Evolutionary conservation across 2,113 vertebrate genomes (phyloP), one percentile per base, ranked within the genome.

Genomic region (Vidua chalybeata): DNA sequence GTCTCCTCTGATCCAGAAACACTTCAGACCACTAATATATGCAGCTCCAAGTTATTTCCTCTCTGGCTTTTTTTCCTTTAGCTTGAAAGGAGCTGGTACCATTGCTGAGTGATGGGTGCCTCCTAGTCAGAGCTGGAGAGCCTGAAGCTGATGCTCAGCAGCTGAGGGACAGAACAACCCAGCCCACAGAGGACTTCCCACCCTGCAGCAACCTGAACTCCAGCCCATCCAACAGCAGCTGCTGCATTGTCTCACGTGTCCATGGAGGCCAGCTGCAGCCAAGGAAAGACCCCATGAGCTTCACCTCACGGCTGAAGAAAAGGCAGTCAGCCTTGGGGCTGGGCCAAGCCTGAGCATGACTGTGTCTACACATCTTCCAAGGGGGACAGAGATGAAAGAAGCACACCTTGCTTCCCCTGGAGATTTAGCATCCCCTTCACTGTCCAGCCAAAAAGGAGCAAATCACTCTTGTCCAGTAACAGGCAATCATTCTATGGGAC

Each of bases 1-100:
- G 39, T 63, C 84, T 94, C 45, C 64, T 92, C 91, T 83, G 75
- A 92, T 83, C 67, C 72, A 94, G 67, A 90, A 88, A 88, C 46
- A 58, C 43, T 90, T 85, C 49, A 85, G 78, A 83, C n/a, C 75
- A 66, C 55, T 67, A 80, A 88, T 35, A 69, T 7, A 64, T 9
- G 41, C 58, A 79, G 71, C 31, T 88, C 37, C 26, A 26, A 88
- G 41, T 55, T 83, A 83, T 76, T 92, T 92, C 54, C 71, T 87
- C 71, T 67, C 55, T 13, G 51, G 20, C 1, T 56, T 74, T 52
- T 83, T 79, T 80, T 3, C 31, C n/a, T 71, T 59, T 7, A 67
- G 87, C 68, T 87, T 58, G 68, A 67, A 80, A 77, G 48, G 43
- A 89, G 59, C 21, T 69, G n/a, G 69, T 74, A 15, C 35, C 41